These are phyloP conservation scores for Caranx ignobilis DNA, from an alignment of 2,113 vertebrate species.

Conservation along the genomic window DNA sequence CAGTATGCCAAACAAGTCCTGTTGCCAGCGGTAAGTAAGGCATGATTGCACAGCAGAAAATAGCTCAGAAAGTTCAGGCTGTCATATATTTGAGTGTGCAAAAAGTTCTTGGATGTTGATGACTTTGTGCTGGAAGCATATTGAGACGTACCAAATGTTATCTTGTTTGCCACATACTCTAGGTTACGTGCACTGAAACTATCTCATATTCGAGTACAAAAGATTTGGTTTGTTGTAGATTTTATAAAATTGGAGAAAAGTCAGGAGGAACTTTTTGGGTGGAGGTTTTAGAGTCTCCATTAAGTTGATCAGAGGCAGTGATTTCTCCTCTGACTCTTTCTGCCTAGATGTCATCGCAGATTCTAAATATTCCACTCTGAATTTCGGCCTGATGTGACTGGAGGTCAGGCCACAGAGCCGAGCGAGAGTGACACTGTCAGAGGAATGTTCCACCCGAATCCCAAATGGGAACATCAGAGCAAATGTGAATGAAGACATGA, in stretches of 20 bases:
- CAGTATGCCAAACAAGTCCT: constrained; percentile 27
- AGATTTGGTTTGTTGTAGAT: constrained; percentile 22
- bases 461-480: constrained; percentile 62
- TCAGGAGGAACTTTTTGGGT: constrained; percentile 14
- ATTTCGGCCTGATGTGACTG: constrained; percentile 63
- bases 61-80: constrained; percentile 34
- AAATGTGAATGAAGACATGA: constrained; percentile 41
- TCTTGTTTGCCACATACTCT: background rate
- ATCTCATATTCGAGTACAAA: background rate
- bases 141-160: background rate
- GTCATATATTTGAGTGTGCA: constrained; percentile 20
- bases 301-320: constrained; percentile 60
- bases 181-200: background rate
- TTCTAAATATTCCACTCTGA: constrained; percentile 53
- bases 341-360: constrained; percentile 42
- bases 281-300: constrained; percentile 29
- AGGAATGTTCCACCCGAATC: constrained; percentile 69
- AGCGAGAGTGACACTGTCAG: constrained; percentile 70
- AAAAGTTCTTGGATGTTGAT: constrained; percentile 16
- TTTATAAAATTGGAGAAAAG: constrained; percentile 3
- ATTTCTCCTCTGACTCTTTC: constrained; percentile 39
- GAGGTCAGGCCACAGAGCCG: constrained; percentile 47
- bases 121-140: constrained; percentile 21
- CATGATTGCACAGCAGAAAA: constrained; percentile 41
- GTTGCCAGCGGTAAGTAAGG: constrained; percentile 41